phyloP scores from a whole-genome alignment of 1,140 invertebrate species.

The Anoplophora glabripennis region DNA sequence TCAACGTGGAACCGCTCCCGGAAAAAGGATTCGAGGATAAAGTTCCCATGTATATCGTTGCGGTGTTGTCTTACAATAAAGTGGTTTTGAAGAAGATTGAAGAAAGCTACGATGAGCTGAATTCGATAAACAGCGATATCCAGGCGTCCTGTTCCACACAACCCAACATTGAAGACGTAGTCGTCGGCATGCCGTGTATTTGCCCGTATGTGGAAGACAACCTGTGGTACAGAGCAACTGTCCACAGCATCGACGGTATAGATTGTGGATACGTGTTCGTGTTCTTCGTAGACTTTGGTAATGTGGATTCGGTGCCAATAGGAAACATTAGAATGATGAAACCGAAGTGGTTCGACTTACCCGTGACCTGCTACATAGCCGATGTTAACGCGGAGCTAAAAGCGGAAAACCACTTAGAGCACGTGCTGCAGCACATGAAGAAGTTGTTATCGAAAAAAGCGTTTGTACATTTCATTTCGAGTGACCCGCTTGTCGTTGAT shows the following conservation, averaged over 20 bases:
- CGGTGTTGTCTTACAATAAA: slow-evolving; percentile 14
- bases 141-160: background rate
- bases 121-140: slow-evolving; percentile 11
- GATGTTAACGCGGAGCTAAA: slow-evolving; percentile 20
- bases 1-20: background rate
- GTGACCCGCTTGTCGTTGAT: slow-evolving; percentile 11
- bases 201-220: slow-evolving; percentile 21
- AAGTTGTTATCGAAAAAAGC: slow-evolving; percentile 4
- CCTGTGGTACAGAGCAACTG: slow-evolving; percentile 22
- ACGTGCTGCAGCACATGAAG: slow-evolving; percentile 5
- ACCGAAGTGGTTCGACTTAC: slow-evolving; percentile 20
- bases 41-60: background rate
- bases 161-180: background rate
- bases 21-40: background rate
- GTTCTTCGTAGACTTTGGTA: slow-evolving; percentile 34
- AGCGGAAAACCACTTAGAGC: slow-evolving; percentile 3
- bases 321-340: slow-evolving; percentile 21
- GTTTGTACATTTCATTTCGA: slow-evolving; percentile 3
- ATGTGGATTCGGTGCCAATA: slow-evolving; percentile 17
- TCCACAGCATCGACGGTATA: slow-evolving; percentile 16
- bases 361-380: slow-evolving; percentile 20
- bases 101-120: slow-evolving; percentile 5
- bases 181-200: slow-evolving; percentile 19
- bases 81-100: slow-evolving; percentile 21
- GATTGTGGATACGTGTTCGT: slow-evolving; percentile 22